A percentile compares a stretch with the other conserved stretches of the same genome.
Evolutionary conservation across 2,797 vertebrate genomes (phyloP).

Genomic region (Chrosomus eos): DNA sequence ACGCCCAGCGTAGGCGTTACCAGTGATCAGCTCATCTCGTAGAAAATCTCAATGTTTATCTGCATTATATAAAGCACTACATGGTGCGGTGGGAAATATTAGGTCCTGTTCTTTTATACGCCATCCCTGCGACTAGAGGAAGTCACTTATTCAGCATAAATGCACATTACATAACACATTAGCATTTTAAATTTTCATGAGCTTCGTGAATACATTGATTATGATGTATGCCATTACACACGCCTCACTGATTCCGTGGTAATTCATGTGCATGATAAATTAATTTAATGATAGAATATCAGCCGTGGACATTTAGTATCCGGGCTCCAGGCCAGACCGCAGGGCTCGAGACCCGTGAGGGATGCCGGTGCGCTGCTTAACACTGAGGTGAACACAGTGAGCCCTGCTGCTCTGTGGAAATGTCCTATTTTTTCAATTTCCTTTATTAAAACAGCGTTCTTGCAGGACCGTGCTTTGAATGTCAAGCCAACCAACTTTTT

Average conservation of each 20-base stretch:
- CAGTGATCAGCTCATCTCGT: slow-evolving; percentile 1
- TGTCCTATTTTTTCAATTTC: not conserved
- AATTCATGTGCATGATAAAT: slow-evolving; percentile 10
- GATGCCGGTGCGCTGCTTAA: slow-evolving; percentile 2
- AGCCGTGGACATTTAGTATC: not conserved
- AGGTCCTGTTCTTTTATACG: not conserved
- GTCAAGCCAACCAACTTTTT: not conserved
- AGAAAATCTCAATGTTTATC: slow-evolving; percentile 8
- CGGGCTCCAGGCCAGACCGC: not conserved
- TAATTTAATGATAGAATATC: slow-evolving; percentile 8
- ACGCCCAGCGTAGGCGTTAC: slow-evolving; percentile 17
- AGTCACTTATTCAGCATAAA: slow-evolving; percentile 20
- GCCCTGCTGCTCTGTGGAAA: not conserved
- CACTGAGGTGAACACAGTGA: not conserved
- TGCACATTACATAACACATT: slow-evolving; percentile 2
- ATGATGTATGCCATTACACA: slow-evolving; percentile 19
- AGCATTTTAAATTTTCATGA: not conserved
- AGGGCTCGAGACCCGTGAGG: not conserved
- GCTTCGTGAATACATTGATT: slow-evolving; percentile 3
- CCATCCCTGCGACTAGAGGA: not conserved
- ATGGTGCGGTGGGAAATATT: not conserved
- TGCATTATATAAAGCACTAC: not conserved
- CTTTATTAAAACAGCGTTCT: not conserved
- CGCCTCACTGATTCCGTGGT: not conserved
- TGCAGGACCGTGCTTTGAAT: not conserved